phyloP scores from a whole-genome alignment of 1,140 invertebrate genomes.

The Hyphantria cunea region DNA sequence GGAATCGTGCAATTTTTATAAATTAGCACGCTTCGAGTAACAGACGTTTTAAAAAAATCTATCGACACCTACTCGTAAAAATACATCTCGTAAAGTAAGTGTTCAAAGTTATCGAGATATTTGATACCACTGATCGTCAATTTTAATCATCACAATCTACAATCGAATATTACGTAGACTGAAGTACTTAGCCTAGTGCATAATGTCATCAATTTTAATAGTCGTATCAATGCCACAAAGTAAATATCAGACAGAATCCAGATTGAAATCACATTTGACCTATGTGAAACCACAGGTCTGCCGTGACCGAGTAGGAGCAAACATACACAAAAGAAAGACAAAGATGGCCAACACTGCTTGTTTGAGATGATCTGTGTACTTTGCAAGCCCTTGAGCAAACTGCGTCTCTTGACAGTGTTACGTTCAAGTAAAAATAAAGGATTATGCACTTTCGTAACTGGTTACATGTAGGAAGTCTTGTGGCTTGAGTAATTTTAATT shows the following conservation, averaged over 20 bases:
- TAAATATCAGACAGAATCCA: conserved; percentile 46
- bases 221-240: conserved; percentile 14
- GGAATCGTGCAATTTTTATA: too few species aligned
- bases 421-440: conserved; percentile 38
- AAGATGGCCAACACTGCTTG: conserved; percentile 60
- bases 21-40: too few species aligned
- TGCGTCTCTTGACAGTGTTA: conserved; percentile 32
- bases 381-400: conserved; percentile 62
- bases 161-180: too few species aligned
- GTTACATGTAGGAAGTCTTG: neutral
- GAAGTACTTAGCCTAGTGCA: too few species aligned
- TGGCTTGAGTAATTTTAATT: neutral
- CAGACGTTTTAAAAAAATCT: too few species aligned
- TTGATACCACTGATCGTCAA: too few species aligned
- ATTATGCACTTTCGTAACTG: conserved; percentile 26
- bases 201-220: too few species aligned
- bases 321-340: conserved; percentile 61
- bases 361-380: conserved; percentile 73
- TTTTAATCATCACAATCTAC: too few species aligned
- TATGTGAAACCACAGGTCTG: conserved; percentile 71
- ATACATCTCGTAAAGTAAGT: too few species aligned
- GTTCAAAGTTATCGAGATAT: too few species aligned
- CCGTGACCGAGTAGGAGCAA: conserved; percentile 69
- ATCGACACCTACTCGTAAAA: too few species aligned
- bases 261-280: conserved; percentile 66